Evolutionary conservation across 2,113 vertebrate species (phyloP), one percentile per base, ranked within the genome.

Genomic region (Arvicanthis niloticus): DNA sequence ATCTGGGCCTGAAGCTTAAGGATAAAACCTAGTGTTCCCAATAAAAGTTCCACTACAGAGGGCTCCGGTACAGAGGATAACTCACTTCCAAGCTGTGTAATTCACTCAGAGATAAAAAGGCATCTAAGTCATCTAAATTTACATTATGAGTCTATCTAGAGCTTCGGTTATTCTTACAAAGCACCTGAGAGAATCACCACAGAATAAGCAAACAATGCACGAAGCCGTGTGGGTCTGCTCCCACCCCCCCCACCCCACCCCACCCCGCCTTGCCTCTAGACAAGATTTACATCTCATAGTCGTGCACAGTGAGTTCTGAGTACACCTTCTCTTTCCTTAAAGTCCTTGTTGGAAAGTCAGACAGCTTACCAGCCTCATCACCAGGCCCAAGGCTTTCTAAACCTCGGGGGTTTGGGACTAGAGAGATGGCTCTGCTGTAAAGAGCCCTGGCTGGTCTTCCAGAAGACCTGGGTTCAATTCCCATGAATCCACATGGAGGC

Each of bases 81-180:
- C 17, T 95, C n/a, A n/a, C 37, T 78, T 78, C 45, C 6, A 53
- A 65, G 53, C 65, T 53, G 88, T 84, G 13, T 40, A 93, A 91
- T 94, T 94, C 58, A 42, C 73, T 88, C 91, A 85, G 40, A 91
- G 77, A 89, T 84, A 87, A 73, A 88, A 87, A 89, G 72, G 81
- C 10, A n/a, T 31, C 86, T 86, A 48, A 5, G 26, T 86, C 29
- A 73, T 70, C 60, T 53, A 53, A 40, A 72, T 11, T 58, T 70
- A 7, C 68, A 60, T 51, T n/a, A n/a, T n/a, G n/a, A n/a, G 88
- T 94, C 89, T 53, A 42, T 60, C 56, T 19, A 58, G 67, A 21
- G 26, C 76, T 65, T 93, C 37, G 5, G 1, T 67, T 67, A n/a
- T 48, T 87, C 42, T 91, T 88, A 84, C 76, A 13, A 88, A 87